Conservation (phyloP, 2,888 invertebrate species). For the Hyposoter didymator region DNA sequence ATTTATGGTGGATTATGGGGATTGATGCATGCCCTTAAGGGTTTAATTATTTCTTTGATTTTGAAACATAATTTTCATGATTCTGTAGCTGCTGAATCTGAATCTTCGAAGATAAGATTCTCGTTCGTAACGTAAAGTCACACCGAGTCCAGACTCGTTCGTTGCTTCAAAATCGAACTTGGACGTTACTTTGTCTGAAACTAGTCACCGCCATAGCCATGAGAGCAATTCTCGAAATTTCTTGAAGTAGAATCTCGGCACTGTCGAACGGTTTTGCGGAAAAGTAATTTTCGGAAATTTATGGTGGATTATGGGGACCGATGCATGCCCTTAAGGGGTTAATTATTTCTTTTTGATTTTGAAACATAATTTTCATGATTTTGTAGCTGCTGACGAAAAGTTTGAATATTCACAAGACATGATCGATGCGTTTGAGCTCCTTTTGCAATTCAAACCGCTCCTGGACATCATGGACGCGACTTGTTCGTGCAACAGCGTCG, state of each 20-base stretch:
- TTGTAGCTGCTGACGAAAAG: slow-evolving; percentile 84
- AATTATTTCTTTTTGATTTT: not conserved
- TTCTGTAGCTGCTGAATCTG: slow-evolving; percentile 76
- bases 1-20: too few species aligned
- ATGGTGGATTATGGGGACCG: too few species aligned
- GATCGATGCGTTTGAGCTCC: slow-evolving; percentile 92
- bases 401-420: slow-evolving; percentile 91
- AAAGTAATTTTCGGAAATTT: too few species aligned
- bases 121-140: too few species aligned
- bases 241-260: not conserved
- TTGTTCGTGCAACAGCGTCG: slow-evolving; percentile 94
- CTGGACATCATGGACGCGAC: slow-evolving; percentile 96
- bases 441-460: slow-evolving; percentile 93
- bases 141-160: too few species aligned
- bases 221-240: too few species aligned
- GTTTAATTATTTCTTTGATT: not conserved
- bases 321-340: not conserved
- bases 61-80: slow-evolving; percentile 13
- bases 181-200: too few species aligned
- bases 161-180: too few species aligned
- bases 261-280: not conserved
- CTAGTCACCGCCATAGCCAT: too few species aligned
- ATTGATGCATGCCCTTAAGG: not conserved
- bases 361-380: slow-evolving; percentile 16
- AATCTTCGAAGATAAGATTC: too few species aligned